Evolutionary conservation across 2,888 invertebrate genomes (phyloP).

Genomic region (Rotaria macrura): DNA sequence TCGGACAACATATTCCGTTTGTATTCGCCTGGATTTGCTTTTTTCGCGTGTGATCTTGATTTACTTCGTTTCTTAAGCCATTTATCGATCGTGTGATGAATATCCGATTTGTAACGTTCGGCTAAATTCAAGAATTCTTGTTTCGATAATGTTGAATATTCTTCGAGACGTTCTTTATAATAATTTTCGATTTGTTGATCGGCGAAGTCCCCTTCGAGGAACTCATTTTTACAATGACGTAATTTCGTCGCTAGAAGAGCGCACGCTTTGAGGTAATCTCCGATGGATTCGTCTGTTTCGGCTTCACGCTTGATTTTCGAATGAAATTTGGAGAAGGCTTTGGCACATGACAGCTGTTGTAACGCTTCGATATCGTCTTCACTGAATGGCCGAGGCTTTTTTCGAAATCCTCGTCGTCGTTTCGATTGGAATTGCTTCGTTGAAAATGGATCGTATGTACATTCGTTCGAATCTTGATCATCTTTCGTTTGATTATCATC

Average conservation of each 20-base stretch:
- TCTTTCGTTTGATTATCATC: neutral
- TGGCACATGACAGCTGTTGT: neutral
- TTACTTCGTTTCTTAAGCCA: neutral
- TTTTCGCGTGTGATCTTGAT: neutral
- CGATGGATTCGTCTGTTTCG: neutral
- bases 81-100: neutral
- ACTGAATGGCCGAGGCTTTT: neutral
- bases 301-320: neutral
- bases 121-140: neutral
- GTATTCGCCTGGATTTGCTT: neutral
- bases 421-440: neutral
- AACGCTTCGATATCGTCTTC: neutral
- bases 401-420: neutral
- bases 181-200: neutral
- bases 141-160: constrained; percentile 6
- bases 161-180: neutral
- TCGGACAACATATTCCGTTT: neutral
- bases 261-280: neutral
- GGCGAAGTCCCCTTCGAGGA: neutral
- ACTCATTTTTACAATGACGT: constrained; percentile 8
- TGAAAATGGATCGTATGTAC: neutral
- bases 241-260: neutral
- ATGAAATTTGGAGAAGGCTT: neutral
- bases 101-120: neutral
- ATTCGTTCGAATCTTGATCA: neutral